Evolutionary conservation across 2,113 vertebrate species (phyloP), one percentile per base, ranked within the genome.

Genomic region (Oncorhynchus nerka): DNA sequence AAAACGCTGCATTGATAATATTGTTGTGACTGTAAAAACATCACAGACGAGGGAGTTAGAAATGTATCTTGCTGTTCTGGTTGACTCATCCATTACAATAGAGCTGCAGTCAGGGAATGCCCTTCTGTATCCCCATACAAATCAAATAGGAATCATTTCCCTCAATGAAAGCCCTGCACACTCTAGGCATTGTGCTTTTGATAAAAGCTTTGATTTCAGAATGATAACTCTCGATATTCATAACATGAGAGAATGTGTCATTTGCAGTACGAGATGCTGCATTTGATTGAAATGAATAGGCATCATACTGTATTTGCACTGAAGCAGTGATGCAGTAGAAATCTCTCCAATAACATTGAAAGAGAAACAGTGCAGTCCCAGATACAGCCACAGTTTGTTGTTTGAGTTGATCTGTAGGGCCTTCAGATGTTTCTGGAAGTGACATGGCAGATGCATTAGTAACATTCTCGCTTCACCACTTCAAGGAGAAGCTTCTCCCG

Each of bases 371-470:
- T 32, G 32, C 68, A 69, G 32, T 22, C 11, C 45, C 2, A 45
- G 12, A 70, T 49, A 24, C 5, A 49, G 8, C 68, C n/a, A 70
- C 22, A 70, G 39, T 30, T 24, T 48, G 45, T n/a, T 24, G 8
- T 45, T 45, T 39, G 61, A 81, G 68, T 62, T 85, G 75, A 88
- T 86, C 82, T 65, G 1, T 51, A 55, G 84, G 68, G 81, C 81
- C 80, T 67, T 73, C 73, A 84, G 71, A 81, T 32, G n/a, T 76
- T 74, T 70, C 66, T 49, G 80, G 80, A 77, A 78, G 71, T 69
- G 73, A 90, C 89, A 89, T 90, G 89, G 89, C 88, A 89, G 83
- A 90, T 87, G 86, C 90, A 91, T 92, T 91, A 91, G 88, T 76
- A 83, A 82, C 78, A 87, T 86, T 85, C 90, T 89, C 82, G 78